Percentiles rank a stretch among this genome's conserved stretches.
These are phyloP conservation scores for Seira ritae DNA, from an alignment of 2,888 invertebrate species.

Conservation along the genomic window DNA sequence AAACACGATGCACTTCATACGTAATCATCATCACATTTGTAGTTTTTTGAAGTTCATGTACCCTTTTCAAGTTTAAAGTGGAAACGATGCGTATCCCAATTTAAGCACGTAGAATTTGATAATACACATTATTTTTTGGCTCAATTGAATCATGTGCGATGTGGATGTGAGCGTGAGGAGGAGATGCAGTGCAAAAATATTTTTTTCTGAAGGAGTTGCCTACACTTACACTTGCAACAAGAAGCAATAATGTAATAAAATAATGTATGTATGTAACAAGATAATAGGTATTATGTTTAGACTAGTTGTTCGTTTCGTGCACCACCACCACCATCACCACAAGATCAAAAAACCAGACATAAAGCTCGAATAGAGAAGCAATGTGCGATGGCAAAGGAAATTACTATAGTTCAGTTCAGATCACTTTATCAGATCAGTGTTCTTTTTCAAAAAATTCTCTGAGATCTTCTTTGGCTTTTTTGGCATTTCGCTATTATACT, in stretches of 20 bases:
- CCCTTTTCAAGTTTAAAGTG: background rate
- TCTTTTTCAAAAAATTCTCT: too few species aligned
- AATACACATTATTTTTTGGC: too few species aligned
- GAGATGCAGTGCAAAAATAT: background rate
- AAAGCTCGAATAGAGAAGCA: background rate
- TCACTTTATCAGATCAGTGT: too few species aligned
- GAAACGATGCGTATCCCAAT: background rate
- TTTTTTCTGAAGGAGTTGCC: background rate
- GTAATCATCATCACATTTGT: too few species aligned
- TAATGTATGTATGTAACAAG: background rate
- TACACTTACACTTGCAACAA: background rate
- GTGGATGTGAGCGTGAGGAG: too few species aligned
- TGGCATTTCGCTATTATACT: too few species aligned
- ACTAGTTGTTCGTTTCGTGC: background rate
- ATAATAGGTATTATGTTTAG: conserved; percentile 7
- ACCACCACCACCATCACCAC: too few species aligned
- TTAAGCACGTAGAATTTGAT: too few species aligned
- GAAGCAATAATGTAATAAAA: background rate
- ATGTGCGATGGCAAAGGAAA: too few species aligned
- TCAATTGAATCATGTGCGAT: too few species aligned
- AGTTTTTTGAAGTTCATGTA: background rate
- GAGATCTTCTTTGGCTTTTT: too few species aligned
- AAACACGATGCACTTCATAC: background rate
- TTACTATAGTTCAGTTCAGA: too few species aligned
- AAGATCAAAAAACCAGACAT: background rate